These are phyloP conservation scores for Notechis scutatus DNA, from an alignment of 2,113 vertebrate species.

Conservation along the genomic window DNA sequence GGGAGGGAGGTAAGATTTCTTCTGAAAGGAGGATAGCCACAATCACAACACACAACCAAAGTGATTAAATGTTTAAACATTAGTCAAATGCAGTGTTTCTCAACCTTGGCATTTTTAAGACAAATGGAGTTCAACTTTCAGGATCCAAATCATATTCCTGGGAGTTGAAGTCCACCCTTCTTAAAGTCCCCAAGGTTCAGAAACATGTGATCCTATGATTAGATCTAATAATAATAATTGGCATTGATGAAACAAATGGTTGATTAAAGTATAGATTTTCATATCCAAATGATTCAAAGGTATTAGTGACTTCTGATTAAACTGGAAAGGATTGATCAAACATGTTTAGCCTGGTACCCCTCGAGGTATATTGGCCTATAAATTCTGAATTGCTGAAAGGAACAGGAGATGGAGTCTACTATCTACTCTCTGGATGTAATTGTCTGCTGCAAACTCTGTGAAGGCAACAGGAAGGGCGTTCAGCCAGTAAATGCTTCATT, in stretches of 20 bases:
- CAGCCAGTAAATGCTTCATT: too few species aligned
- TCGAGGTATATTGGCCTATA: too few species aligned
- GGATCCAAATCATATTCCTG: background rate
- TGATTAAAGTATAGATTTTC: background rate
- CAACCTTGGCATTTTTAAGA: background rate
- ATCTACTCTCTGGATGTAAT: too few species aligned
- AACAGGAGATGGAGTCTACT: too few species aligned
- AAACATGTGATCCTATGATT: background rate
- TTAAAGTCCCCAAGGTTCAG: background rate
- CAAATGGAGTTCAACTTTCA: background rate
- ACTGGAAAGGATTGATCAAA: background rate
- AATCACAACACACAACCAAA: background rate
- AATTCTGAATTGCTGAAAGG: too few species aligned
- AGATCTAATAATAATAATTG: background rate
- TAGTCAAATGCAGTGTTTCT: background rate
- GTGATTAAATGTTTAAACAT: background rate
- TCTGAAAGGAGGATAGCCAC: background rate
- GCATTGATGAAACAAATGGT: background rate
- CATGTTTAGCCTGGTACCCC: background rate
- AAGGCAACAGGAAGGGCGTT: too few species aligned
- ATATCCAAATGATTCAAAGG: background rate
- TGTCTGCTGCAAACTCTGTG: too few species aligned
- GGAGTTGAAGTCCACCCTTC: background rate
- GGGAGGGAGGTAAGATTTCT: background rate
- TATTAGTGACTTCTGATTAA: background rate